A percentile compares a stretch with the other conserved stretches of the same genome.
Evolutionary conservation across 1,140 invertebrate species (phyloP).

Genomic region (Pteromalus puparum): DNA sequence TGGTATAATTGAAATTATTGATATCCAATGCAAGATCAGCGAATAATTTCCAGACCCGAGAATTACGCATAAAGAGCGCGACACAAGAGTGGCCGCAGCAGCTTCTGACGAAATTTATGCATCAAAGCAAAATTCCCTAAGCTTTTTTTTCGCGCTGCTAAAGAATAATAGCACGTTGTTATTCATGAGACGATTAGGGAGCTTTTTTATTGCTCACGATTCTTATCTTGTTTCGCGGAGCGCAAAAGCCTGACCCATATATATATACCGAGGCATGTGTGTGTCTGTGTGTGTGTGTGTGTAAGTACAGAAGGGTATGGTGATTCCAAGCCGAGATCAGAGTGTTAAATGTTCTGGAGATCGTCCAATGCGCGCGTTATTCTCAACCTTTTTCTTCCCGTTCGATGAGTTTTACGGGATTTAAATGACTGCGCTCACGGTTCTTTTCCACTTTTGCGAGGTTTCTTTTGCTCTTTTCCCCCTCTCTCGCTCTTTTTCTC

Average conservation of each 20-base stretch:
- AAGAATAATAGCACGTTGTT: constrained; percentile 36
- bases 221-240: constrained; percentile 36
- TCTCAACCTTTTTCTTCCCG: constrained; percentile 22
- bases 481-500: background rate
- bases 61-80: background rate
- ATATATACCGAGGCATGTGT: background rate
- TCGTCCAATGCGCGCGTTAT: constrained; percentile 22
- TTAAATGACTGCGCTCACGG: constrained; percentile 16
- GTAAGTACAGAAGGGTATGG: constrained; percentile 2
- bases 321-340: constrained; percentile 28
- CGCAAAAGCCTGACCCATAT: constrained; percentile 39
- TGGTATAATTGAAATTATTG: background rate
- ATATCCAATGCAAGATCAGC: background rate
- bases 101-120: constrained; percentile 10
- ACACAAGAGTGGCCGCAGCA: background rate
- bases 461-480: background rate
- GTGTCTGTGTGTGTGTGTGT: background rate
- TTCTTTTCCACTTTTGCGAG: constrained; percentile 12
- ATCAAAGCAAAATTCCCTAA: background rate
- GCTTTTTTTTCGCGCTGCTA: background rate
- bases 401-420: constrained; percentile 36
- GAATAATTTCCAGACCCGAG: background rate
- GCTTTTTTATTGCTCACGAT: constrained; percentile 36
- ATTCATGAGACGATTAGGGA: constrained; percentile 43
- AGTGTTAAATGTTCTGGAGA: constrained; percentile 45